Conservation (phyloP, 2,888 invertebrate species). For the Blomia tropicalis region DNA sequence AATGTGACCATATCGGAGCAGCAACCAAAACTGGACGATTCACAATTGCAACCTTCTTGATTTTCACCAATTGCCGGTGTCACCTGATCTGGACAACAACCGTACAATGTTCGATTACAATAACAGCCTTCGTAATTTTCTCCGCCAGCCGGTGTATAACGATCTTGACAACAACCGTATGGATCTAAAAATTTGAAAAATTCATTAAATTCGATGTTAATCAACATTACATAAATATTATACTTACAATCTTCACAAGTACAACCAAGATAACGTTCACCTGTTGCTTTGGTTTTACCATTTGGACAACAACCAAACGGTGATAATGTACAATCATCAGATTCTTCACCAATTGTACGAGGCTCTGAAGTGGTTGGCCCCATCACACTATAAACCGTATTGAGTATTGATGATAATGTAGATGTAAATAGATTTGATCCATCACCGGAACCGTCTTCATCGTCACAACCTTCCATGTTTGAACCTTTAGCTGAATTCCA, state of each 20-base stretch:
- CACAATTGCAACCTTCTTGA: conserved; percentile 52
- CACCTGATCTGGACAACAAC: conserved; percentile 39
- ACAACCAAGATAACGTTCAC: conserved; percentile 49
- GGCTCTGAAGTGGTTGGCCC: conserved; percentile 1
- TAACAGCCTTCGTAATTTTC: conserved; percentile 48
- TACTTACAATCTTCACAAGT: conserved; percentile 27
- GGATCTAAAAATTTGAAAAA: conserved; percentile 18
- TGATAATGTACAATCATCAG: conserved; percentile 21
- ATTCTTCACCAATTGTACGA: not conserved
- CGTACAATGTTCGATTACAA: conserved; percentile 36
- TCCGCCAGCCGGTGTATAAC: conserved; percentile 39
- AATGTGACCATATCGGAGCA: conserved; percentile 35
- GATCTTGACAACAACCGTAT: conserved; percentile 60
- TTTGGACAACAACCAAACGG: conserved; percentile 55
- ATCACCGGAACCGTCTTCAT: conserved; percentile 12
- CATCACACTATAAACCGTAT: not conserved
- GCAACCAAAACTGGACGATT: conserved; percentile 41
- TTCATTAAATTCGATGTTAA: not conserved
- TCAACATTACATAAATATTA: too few species aligned
- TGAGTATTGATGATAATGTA: not conserved
- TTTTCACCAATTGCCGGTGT: conserved; percentile 65
- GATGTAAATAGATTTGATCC: conserved; percentile 4
- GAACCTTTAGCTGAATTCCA: conserved; percentile 32
- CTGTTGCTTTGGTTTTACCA: conserved; percentile 57
- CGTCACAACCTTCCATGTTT: conserved; percentile 31